These are phyloP conservation scores for Spilarctia lutea DNA, from an alignment of 2,888 invertebrate genomes.

Conservation along the genomic window DNA sequence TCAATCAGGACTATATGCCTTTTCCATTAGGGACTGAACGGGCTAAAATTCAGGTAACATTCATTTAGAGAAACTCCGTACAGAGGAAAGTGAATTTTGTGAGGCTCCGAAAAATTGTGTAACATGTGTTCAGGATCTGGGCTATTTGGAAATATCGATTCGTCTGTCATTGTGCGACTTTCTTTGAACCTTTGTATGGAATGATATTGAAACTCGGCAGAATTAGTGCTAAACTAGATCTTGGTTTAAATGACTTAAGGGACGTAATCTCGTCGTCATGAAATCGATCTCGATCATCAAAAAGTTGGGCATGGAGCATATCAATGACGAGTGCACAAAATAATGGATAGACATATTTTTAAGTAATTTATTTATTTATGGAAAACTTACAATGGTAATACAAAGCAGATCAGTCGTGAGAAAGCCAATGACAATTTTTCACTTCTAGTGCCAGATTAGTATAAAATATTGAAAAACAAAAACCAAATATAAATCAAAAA, in stretches of 20 bases:
- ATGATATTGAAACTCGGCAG: background rate
- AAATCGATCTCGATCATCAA: too few relatives aligned
- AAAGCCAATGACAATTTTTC: too few relatives aligned
- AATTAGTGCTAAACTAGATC: background rate
- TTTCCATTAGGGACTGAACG: background rate
- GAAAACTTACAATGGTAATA: too few relatives aligned
- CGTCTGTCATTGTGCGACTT: constrained; percentile 16
- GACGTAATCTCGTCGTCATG: too few relatives aligned
- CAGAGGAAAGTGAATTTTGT: constrained; percentile 10
- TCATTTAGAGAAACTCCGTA: constrained; percentile 7
- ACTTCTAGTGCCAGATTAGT: too few relatives aligned
- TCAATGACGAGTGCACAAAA: too few relatives aligned
- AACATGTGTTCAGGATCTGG: constrained; percentile 13
- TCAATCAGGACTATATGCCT: background rate
- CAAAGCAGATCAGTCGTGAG: too few relatives aligned
- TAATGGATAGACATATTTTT: too few relatives aligned
- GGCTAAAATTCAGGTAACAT: constrained; percentile 11
- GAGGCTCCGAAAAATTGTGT: constrained; percentile 10
- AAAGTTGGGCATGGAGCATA: too few relatives aligned
- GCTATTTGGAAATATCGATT: constrained; percentile 18
- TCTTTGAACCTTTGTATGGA: constrained; percentile 1
- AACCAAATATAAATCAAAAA: too few relatives aligned
- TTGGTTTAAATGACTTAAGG: background rate
- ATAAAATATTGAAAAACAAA: too few relatives aligned
- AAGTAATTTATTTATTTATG: too few relatives aligned